A percentile compares a stretch with the other conserved stretches of the same genome.
Conservation (phyloP, 2,797 vertebrate species). For the Brotula barbata region DNA sequence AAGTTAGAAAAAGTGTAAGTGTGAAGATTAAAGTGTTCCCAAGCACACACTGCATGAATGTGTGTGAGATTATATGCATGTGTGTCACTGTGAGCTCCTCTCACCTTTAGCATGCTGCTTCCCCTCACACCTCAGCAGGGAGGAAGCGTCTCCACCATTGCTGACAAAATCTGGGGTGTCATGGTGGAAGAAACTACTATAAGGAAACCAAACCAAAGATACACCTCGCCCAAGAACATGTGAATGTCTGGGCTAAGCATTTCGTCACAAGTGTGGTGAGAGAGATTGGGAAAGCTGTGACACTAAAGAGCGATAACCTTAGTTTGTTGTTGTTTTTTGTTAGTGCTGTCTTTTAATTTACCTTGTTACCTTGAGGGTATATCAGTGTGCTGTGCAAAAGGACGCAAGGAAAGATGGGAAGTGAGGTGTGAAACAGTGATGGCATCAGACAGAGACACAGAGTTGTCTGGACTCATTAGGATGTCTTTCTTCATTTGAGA, state of each 20-base stretch:
- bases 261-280: constrained; percentile 54
- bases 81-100: constrained; percentile 65
- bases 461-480: constrained; percentile 58
- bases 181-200: constrained; percentile 59
- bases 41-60: constrained; percentile 46
- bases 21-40: constrained; percentile 62
- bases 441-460: constrained; percentile 55
- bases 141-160: constrained; percentile 60
- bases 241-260: constrained; percentile 57
- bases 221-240: constrained; percentile 56
- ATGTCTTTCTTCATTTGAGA: constrained; percentile 64
- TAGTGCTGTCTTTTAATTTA: constrained; percentile 70
- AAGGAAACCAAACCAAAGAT: constrained; percentile 55
- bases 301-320: constrained; percentile 60
- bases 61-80: constrained; percentile 61
- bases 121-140: constrained; percentile 72
- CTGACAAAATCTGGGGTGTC: constrained; percentile 78
- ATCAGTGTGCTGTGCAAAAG: constrained; percentile 51
- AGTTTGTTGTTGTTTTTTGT: too few relatives aligned
- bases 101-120: constrained; percentile 72
- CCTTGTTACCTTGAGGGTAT: constrained; percentile 59
- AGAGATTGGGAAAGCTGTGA: constrained; percentile 61
- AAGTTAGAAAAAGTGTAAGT: constrained; percentile 60
- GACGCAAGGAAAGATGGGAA: constrained; percentile 40
- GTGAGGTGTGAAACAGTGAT: constrained; percentile 60